phyloP scores from a whole-genome alignment of 2,888 invertebrate species.

The Pollenia labialis region DNA sequence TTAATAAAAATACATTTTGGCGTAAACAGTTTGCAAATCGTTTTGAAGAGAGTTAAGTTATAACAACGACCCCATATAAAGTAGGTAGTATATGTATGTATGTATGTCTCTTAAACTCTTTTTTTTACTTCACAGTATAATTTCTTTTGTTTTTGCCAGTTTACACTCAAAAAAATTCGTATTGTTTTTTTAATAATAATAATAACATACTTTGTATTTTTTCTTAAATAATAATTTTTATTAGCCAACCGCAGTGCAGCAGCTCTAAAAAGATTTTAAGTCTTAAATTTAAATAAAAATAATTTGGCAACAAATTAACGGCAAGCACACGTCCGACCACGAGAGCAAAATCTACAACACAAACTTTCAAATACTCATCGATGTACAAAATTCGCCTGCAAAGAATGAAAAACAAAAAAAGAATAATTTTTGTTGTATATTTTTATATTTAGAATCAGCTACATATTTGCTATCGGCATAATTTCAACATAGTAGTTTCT shows the following conservation, averaged over 20 bases:
- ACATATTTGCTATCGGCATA: constrained; percentile 61
- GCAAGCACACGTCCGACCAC: constrained; percentile 73
- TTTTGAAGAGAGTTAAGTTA: constrained; percentile 31
- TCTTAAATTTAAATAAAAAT: constrained; percentile 60
- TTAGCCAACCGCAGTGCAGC: constrained; percentile 75
- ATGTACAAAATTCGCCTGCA: constrained; percentile 57
- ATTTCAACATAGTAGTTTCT: constrained; percentile 37
- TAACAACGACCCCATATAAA: constrained; percentile 21
- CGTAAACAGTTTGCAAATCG: neutral
- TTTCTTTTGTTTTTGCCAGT: neutral
- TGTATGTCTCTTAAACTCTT: neutral
- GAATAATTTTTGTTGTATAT: constrained; percentile 11
- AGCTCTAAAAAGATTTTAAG: constrained; percentile 70
- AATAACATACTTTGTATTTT: constrained; percentile 55
- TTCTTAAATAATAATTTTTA: constrained; percentile 64
- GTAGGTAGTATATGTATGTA: no score
- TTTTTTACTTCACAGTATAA: constrained; percentile 3
- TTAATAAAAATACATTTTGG: constrained; percentile 1
- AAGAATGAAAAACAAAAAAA: constrained; percentile 40
- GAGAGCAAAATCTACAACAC: constrained; percentile 76
- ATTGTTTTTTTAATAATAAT: constrained; percentile 29
- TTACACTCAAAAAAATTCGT: constrained; percentile 35
- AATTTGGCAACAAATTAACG: constrained; percentile 62
- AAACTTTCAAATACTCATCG: constrained; percentile 54
- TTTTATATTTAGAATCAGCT: constrained; percentile 71